A percentile compares a stretch with the other conserved stretches of the same genome.
These are phyloP conservation scores for human DNA, from an alignment of 2,113 vertebrate species.

Conservation along the genomic window DNA sequence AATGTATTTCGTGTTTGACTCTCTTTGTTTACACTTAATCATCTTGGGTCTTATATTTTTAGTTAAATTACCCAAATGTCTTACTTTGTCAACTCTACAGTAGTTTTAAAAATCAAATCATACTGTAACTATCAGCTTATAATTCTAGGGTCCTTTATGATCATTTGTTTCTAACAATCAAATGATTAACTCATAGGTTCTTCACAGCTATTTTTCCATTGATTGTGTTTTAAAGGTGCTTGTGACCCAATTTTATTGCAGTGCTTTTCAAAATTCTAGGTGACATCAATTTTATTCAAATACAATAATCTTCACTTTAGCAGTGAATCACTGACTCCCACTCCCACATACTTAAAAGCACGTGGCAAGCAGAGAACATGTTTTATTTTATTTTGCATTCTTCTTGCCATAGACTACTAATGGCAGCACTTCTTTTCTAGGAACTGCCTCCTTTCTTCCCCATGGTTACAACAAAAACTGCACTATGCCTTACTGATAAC, in stretches of 20 bases:
- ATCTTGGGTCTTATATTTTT: not conserved
- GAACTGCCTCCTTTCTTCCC: not conserved
- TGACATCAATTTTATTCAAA: slow-evolving; percentile 54
- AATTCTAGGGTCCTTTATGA: not conserved
- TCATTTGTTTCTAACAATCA: not conserved
- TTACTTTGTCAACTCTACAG: not conserved
- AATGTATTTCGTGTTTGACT: not conserved
- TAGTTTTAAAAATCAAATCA: slow-evolving; percentile 4
- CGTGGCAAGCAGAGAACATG: not conserved
- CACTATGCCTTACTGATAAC: not conserved
- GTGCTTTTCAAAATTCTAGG: slow-evolving; percentile 44
- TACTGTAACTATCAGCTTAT: not conserved
- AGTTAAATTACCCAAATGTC: not conserved
- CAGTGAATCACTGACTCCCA: slow-evolving; percentile 33
- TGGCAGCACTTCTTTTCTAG: not conserved
- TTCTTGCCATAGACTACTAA: not conserved
- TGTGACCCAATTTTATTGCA: not conserved
- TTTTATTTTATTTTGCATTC: not conserved
- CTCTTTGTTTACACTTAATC: not conserved
- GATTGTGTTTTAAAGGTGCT: not conserved
- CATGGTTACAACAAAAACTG: not conserved
- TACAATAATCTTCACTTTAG: slow-evolving; percentile 1
- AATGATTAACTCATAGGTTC: not conserved
- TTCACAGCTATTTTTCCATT: not conserved
- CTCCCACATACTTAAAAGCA: not conserved